Conservation (phyloP, 2,113 vertebrate genomes). For the Sclerurus mexicanus region DNA sequence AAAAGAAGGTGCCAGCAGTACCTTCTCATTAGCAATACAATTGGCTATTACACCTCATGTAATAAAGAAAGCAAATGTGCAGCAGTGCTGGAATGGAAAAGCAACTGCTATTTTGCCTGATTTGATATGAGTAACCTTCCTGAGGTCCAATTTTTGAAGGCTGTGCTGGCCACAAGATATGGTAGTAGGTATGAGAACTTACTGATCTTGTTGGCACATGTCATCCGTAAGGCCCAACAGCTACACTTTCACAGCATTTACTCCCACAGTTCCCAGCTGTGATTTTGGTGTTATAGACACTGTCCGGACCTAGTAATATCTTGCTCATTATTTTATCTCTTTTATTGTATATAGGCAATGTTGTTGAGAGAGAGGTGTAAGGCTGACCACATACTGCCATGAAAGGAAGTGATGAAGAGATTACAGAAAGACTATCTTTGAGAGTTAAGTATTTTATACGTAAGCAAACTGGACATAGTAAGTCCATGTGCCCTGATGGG, state of each 20-base stretch:
- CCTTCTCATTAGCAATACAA: background rate
- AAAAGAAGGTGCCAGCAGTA: background rate
- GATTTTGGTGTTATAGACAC: background rate
- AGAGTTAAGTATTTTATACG: background rate
- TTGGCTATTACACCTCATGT: background rate
- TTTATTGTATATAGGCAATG: background rate
- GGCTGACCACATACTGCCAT: background rate
- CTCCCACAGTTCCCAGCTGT: accelerated
- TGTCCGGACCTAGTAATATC: background rate
- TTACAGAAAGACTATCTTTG: background rate
- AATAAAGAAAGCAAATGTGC: background rate
- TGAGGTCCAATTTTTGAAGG: background rate
- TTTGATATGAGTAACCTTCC: background rate
- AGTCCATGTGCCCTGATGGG: background rate
- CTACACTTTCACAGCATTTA: background rate
- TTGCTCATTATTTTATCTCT: accelerated
- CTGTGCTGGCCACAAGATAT: background rate
- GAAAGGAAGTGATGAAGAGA: background rate
- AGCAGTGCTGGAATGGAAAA: background rate
- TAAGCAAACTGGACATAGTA: background rate
- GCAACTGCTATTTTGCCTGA: background rate
- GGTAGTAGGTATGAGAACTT: background rate
- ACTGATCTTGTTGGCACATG: background rate
- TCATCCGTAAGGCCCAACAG: background rate
- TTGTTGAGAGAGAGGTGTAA: background rate